Evolutionary conservation across 2,888 invertebrate genomes (phyloP).

Genomic region (Cephus spinipes): DNA sequence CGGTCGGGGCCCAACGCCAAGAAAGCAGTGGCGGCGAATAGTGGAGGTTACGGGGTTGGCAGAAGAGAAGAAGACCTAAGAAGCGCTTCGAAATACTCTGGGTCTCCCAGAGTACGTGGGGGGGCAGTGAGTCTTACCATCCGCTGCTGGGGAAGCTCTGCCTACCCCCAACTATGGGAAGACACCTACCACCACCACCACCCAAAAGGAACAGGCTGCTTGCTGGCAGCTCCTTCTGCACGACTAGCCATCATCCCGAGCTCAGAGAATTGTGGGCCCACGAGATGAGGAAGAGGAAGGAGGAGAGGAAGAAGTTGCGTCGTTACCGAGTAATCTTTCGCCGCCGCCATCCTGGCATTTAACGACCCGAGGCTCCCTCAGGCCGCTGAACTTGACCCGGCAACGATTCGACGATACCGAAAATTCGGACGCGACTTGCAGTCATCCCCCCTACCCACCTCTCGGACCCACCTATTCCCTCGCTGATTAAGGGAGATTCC

Average conservation of each 20-base stretch:
- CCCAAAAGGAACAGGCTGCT: neutral
- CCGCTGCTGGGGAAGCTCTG: constrained; percentile 9
- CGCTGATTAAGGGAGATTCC: neutral
- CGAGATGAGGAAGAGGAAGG: neutral
- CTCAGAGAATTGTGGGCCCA: neutral
- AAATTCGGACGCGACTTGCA: neutral
- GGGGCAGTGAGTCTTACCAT: constrained; percentile 4
- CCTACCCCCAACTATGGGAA: constrained; percentile 2
- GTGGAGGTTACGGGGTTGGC: neutral
- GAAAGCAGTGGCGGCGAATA: neutral
- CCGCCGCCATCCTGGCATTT: constrained; percentile 10
- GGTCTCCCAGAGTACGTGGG: neutral
- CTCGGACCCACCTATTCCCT: neutral
- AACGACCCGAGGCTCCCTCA: constrained; percentile 1
- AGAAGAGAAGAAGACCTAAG: neutral
- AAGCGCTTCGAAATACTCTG: neutral
- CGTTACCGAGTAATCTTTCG: constrained; percentile 14
- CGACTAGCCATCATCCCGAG: neutral
- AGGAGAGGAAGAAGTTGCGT: constrained; percentile 5
- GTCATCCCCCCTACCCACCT: neutral
- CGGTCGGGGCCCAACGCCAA: neutral
- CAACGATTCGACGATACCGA: neutral
- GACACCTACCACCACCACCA: neutral
- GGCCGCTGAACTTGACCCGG: constrained; percentile 14
- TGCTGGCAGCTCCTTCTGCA: constrained; percentile 1